Evolutionary conservation across 2,797 vertebrate genomes (phyloP).

Genomic region (Eleutherodactylus coqui): DNA sequence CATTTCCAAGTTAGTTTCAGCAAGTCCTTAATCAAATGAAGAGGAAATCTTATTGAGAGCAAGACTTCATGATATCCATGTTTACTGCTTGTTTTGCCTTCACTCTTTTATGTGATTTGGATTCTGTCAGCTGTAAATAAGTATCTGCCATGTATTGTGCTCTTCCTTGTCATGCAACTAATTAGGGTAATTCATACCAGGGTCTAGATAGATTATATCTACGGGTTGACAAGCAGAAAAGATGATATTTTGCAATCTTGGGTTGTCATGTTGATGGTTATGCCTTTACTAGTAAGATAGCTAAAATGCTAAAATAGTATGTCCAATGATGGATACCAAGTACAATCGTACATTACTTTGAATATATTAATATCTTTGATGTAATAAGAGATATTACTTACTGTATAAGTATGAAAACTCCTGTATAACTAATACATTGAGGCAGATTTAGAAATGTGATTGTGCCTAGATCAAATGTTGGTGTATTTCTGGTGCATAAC

Average conservation of each 20-base stretch:
- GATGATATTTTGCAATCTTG: slow-evolving; percentile 20
- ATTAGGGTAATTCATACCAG: slow-evolving; percentile 37
- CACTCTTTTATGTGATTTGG: background rate
- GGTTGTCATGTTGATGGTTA: slow-evolving; percentile 22
- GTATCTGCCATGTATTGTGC: slow-evolving; percentile 4
- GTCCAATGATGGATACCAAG: background rate
- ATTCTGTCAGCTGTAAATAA: slow-evolving; percentile 21
- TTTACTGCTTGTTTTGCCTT: background rate
- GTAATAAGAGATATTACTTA: background rate
- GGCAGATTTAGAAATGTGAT: too few species aligned
- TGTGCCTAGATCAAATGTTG: too few species aligned
- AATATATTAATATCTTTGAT: background rate
- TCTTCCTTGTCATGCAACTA: background rate
- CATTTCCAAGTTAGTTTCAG: background rate
- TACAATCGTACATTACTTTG: background rate
- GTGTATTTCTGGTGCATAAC: too few species aligned
- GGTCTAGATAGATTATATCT: slow-evolving; percentile 2
- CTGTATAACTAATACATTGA: too few species aligned
- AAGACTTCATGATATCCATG: slow-evolving; percentile 18
- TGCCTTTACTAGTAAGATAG: background rate
- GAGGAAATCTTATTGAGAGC: background rate
- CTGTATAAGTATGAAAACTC: background rate
- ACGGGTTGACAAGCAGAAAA: background rate
- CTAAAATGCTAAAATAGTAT: background rate
- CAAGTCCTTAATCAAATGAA: background rate